These are phyloP conservation scores for Heteromormyrus szaboi DNA, from an alignment of 2,797 vertebrate genomes.

Conservation along the genomic window DNA sequence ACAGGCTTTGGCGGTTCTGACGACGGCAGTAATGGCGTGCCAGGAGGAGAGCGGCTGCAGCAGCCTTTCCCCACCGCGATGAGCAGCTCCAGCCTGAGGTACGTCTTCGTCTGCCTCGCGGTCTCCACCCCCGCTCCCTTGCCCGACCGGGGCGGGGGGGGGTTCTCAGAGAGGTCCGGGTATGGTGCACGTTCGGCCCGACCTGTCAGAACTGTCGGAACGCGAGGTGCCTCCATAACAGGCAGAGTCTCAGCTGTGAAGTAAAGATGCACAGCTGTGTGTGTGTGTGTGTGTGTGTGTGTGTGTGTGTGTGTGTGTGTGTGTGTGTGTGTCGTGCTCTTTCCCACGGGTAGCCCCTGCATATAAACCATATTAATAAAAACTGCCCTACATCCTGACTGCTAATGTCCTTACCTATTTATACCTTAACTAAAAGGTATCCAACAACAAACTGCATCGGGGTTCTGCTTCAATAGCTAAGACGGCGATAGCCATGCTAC, in stretches of 20 bases:
- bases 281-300: no score
- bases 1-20: slow-evolving; percentile 26
- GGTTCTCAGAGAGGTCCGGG: not conserved
- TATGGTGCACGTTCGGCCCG: not conserved
- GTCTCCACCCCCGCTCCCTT: not conserved
- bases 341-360: not conserved
- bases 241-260: not conserved
- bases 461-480: not conserved
- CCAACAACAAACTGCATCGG: not conserved
- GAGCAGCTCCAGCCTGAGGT: slow-evolving; percentile 44
- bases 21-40: slow-evolving; percentile 68
- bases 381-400: not conserved
- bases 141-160: not conserved
- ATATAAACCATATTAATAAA: not conserved
- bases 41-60: slow-evolving; percentile 56
- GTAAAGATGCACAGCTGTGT: not conserved
- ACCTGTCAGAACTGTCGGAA: not conserved
- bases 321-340: not conserved
- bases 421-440: not conserved
- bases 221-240: not conserved
- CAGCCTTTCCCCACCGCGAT: slow-evolving; percentile 40
- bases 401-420: not conserved
- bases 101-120: slow-evolving; percentile 25
- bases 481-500: not conserved
- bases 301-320: no score